Evolutionary conservation across 1,140 invertebrate species (phyloP).

Genomic region (Grapholita molesta): DNA sequence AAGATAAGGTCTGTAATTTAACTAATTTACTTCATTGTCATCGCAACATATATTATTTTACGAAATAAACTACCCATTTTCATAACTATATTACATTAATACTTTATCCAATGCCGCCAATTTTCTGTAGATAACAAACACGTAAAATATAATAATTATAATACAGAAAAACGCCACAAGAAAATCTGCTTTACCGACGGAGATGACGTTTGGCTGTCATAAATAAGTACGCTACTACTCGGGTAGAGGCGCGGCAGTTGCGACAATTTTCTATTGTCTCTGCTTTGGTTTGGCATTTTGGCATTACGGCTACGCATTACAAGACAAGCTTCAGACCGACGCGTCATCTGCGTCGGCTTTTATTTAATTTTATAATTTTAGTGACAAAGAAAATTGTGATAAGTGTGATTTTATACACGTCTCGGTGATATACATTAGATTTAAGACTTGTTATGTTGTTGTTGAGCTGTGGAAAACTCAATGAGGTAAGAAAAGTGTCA

Average conservation of each 20-base stretch:
- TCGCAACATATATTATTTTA: too few species aligned
- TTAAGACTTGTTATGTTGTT: slow-evolving; percentile 76
- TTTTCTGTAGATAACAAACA: too few species aligned
- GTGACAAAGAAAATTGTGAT: slow-evolving; percentile 76
- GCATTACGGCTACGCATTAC: slow-evolving; percentile 34
- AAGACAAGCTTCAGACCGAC: slow-evolving; percentile 66
- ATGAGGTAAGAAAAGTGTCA: slow-evolving; percentile 59
- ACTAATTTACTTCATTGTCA: too few species aligned
- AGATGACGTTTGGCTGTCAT: slow-evolving; percentile 21
- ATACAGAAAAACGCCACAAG: neutral
- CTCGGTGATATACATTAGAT: slow-evolving; percentile 72
- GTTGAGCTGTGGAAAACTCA: slow-evolving; percentile 58
- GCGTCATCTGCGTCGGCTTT: slow-evolving; percentile 71
- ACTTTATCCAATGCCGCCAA: too few species aligned
- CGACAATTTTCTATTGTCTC: slow-evolving; percentile 40
- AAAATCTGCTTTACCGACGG: slow-evolving; percentile 27
- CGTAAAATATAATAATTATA: neutral
- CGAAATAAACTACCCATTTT: too few species aligned
- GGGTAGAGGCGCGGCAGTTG: slow-evolving; percentile 31
- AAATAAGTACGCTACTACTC: slow-evolving; percentile 14
- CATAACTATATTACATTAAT: too few species aligned
- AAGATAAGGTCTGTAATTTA: too few species aligned
- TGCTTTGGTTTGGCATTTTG: slow-evolving; percentile 27
- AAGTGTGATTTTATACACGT: slow-evolving; percentile 76
- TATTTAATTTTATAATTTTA: slow-evolving; percentile 71